Evolutionary conservation across 2,797 vertebrate species (phyloP), one percentile per base, ranked within the genome.

Genomic region (Benthosema pterotum): DNA sequence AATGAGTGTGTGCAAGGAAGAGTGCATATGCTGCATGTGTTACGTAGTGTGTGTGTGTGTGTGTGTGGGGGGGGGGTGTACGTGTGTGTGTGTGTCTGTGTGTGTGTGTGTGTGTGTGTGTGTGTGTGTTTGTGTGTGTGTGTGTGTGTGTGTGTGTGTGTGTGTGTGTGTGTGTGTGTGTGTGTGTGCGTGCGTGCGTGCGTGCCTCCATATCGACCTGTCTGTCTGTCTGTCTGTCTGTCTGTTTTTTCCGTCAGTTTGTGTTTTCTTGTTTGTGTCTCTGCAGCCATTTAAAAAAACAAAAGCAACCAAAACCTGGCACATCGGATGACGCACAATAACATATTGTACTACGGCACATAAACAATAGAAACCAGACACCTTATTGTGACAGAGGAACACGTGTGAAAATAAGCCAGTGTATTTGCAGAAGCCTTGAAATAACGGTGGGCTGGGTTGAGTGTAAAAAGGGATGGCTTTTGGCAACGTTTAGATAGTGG

Each of bases 331-430:
- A 86, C 74, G 55, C 73, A 75, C 73, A 61, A 7, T 56, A 45
- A 62, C 53, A 8, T 49, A 55, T 64, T 60, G 42, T 64, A 0
- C 65, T 22, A 38, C 32, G 32, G 8, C 32, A 46, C 66, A 47
- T 89, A 89, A 90, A 85, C 82, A 79, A 11, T 62, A 76, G 70
- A 80, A 83, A 87, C 74, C 63, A 78, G 79, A 85, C 69, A 77
- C 73, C 69, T 64, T 63, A 69, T 80, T 87, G 79, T 83, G 79
- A 58, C 42, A 75, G 59, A 66, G 56, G 52, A 67, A 74, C 78
- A 69, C 72, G 73, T 80, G 83, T 80, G 74, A 87, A 82, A 89
- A 84, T 75, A 79, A 5, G 53, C 28, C 42, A 28, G 71, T 52
- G 57, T 71, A 65, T 80, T 87, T 75, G 43, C 64, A 70, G 67